Evolutionary conservation across 2,113 vertebrate genomes (phyloP).

Genomic region (Nestor notabilis): DNA sequence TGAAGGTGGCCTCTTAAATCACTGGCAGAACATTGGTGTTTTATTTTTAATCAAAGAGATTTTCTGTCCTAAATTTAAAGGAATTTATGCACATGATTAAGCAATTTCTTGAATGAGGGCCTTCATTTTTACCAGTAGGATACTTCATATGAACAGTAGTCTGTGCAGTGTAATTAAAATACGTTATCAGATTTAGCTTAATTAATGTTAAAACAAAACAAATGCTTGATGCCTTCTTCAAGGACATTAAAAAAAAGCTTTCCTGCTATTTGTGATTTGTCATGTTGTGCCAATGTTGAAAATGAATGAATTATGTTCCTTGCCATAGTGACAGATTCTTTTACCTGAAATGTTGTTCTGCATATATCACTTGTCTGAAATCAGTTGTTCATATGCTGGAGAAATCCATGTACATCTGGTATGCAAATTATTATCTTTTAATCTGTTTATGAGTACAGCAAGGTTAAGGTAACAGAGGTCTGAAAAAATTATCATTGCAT

Average conservation of each 20-base stretch:
- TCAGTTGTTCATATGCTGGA: slow-evolving; percentile 29
- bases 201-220: slow-evolving; percentile 57
- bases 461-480: slow-evolving; percentile 39
- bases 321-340: slow-evolving; percentile 14
- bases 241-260: not conserved
- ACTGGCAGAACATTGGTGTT: not conserved
- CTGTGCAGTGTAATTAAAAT: slow-evolving; percentile 51
- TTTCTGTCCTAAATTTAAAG: slow-evolving; percentile 5
- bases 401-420: slow-evolving; percentile 30
- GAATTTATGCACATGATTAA: slow-evolving; percentile 37
- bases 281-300: slow-evolving; percentile 10
- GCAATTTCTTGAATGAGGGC: slow-evolving; percentile 36
- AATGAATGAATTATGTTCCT: slow-evolving; percentile 20
- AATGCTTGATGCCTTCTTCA: slow-evolving; percentile 41
- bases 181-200: slow-evolving; percentile 44
- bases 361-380: slow-evolving; percentile 8
- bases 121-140: slow-evolving; percentile 38
- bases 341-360: slow-evolving; percentile 35
- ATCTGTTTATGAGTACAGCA: slow-evolving; percentile 50
- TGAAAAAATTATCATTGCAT: slow-evolving; percentile 62
- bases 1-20: not conserved
- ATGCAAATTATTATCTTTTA: slow-evolving; percentile 61
- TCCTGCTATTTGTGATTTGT: slow-evolving; percentile 9
- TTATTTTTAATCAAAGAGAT: not conserved
- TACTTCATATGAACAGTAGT: slow-evolving; percentile 11